A percentile compares a stretch with the other conserved stretches of the same genome.
Conservation (phyloP, 2,797 vertebrate genomes). For the Muscicapa comitata region DNA sequence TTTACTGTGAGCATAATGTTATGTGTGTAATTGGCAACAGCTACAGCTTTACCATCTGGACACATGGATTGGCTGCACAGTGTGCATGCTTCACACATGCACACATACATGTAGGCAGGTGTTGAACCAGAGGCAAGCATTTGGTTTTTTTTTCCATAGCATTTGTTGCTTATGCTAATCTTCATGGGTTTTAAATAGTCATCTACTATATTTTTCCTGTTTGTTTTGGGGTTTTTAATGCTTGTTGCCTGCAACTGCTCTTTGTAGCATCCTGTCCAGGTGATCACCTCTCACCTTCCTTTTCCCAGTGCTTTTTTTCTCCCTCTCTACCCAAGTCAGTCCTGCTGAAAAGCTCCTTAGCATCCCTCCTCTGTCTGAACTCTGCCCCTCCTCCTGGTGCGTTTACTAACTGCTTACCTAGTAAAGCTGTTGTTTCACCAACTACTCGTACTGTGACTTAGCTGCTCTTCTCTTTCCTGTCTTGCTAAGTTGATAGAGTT, state of each 20-base stretch:
- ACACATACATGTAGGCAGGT: neutral
- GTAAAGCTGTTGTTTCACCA: neutral
- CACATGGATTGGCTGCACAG: neutral
- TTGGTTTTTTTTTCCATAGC: neutral
- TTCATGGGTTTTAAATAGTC: slow-evolving; percentile 2
- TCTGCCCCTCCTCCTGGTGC: neutral
- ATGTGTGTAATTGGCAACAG: neutral
- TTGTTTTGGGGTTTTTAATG: neutral
- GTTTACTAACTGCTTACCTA: neutral
- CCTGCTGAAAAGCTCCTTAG: neutral
- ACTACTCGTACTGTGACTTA: neutral
- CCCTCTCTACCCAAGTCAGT: neutral
- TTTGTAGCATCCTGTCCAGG: neutral
- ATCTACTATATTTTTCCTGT: neutral
- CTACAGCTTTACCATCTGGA: neutral
- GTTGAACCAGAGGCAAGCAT: neutral
- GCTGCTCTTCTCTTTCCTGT: neutral
- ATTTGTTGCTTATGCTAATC: slow-evolving; percentile 11
- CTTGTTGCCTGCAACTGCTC: slow-evolving; percentile 50
- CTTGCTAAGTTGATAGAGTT: neutral
- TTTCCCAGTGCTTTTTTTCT: neutral
- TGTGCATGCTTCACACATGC: rapidly evolving
- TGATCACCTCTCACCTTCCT: neutral
- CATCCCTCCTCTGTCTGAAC: neutral
- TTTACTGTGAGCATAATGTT: neutral